Evolutionary conservation across 2,888 invertebrate species (phyloP), one percentile per base, ranked within the genome.

Genomic region (Pherbina coryleti): DNA sequence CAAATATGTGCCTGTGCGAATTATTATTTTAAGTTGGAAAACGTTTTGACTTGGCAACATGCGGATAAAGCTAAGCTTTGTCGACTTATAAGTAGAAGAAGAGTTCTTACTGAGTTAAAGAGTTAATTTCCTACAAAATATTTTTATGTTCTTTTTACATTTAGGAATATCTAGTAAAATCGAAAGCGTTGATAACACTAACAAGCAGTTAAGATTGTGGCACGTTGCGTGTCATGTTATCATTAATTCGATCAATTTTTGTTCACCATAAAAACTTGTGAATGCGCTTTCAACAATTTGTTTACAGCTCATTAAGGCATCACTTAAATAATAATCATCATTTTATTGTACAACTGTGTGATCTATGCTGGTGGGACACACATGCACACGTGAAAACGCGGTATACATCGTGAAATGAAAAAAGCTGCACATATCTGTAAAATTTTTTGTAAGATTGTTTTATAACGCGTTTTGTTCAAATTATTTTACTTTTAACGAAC

Each of bases 231-330:
- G 75, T 25, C 37, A 55, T 22, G 55, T 25, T 53, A 53, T 44
- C 57, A 53, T 74, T 74, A 74, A 74, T 51, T 19, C 19, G 22
- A 51, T 66, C 53, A 14, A 31, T 11, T 53, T n/a, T 53, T 51
- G 17, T n/a, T 49, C 5, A 28, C 25, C 2, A 17, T 28, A 71
- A 69, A 78, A 78, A 76, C 78, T 81, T 81, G 80, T 82, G 83
- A 82, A 83, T 80, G 81, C 80, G 83, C 78, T 78, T 80, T 79
- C 70, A 81, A 79, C 81, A 82, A 82, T 82, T 82, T 83, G 82
- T 81, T 82, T 72, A 77, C 66, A 67, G 75, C 81, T 82, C 84
- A 87, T 85, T 83, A 83, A 80, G 81, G 60, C 62, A 62, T 55
- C 55, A 55, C 11, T 64, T n/a, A 31, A 17, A 64, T 28, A 14